Evolutionary conservation across 1,140 invertebrate genomes (phyloP).

Genomic region (Myzus persicae): DNA sequence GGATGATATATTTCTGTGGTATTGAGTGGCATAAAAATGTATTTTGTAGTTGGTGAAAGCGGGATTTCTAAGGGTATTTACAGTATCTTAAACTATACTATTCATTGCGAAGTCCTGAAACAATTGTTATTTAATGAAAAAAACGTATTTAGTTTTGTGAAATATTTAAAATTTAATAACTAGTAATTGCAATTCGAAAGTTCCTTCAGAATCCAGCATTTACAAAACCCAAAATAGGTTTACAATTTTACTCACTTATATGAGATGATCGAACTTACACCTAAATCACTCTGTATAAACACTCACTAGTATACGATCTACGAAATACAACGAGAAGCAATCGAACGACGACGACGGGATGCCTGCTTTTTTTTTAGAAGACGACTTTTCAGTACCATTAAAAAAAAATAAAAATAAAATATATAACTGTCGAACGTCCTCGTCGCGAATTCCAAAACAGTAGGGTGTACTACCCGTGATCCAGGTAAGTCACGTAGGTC

Average conservation of each 20-base stretch:
- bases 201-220: too few relatives aligned
- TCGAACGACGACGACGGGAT: background rate
- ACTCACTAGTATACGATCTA: background rate
- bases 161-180: background rate
- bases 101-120: background rate
- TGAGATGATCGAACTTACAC: background rate
- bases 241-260: background rate
- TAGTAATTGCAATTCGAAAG: too few relatives aligned
- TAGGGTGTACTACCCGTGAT: background rate
- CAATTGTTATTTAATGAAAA: background rate
- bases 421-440: constrained; percentile 7
- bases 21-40: background rate
- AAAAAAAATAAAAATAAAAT: constrained; percentile 1
- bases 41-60: background rate
- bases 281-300: background rate
- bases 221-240: too few relatives aligned
- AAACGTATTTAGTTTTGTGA: background rate
- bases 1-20: background rate
- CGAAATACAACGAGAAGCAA: background rate
- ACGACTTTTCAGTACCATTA: constrained; percentile 10
- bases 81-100: background rate
- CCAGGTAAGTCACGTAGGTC: constrained; percentile 11
- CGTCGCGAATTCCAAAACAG: background rate
- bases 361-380: background rate
- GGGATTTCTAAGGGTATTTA: background rate